A percentile compares a stretch with the other conserved stretches of the same genome.
Evolutionary conservation across 2,888 invertebrate species (phyloP).

Genomic region (Oligia strigilis): DNA sequence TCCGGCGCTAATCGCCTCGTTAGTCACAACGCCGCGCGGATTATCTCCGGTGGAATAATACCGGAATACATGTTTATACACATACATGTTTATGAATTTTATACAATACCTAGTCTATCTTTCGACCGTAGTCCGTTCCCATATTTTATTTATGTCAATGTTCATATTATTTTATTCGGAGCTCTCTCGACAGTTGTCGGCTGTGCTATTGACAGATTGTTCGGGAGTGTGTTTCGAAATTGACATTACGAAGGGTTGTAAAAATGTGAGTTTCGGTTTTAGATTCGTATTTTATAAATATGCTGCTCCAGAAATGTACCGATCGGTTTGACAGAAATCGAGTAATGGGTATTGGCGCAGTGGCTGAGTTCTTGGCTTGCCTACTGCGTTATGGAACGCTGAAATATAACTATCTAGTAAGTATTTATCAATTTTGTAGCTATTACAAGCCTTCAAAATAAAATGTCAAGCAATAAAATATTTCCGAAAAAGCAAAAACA

Average conservation of each 20-base stretch:
- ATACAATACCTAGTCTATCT: conserved; percentile 25
- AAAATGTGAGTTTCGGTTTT: conserved; percentile 4
- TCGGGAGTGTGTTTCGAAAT: conserved; percentile 20
- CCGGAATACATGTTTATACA: conserved; percentile 38
- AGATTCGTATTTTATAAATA: conserved; percentile 1
- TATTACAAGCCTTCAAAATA: neutral
- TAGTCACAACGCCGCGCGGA: conserved; percentile 69
- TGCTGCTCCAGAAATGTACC: neutral
- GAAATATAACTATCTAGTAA: neutral
- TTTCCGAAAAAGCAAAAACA: neutral
- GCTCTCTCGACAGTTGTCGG: conserved; percentile 12
- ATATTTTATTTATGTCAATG: conserved; percentile 34
- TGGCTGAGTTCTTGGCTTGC: neutral
- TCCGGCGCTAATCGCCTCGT: conserved; percentile 74
- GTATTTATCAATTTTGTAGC: neutral
- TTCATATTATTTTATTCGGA: conserved; percentile 32
- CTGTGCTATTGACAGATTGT: conserved; percentile 39
- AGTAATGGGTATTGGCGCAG: neutral
- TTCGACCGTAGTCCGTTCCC: conserved; percentile 7
- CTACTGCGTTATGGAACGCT: neutral
- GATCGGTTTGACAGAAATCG: neutral
- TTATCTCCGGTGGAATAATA: conserved; percentile 66
- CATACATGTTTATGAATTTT: neutral
- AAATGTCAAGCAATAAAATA: neutral
- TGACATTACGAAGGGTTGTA: neutral